Evolutionary conservation across 2,888 invertebrate species (phyloP).

Genomic region (Cordilura impudica): DNA sequence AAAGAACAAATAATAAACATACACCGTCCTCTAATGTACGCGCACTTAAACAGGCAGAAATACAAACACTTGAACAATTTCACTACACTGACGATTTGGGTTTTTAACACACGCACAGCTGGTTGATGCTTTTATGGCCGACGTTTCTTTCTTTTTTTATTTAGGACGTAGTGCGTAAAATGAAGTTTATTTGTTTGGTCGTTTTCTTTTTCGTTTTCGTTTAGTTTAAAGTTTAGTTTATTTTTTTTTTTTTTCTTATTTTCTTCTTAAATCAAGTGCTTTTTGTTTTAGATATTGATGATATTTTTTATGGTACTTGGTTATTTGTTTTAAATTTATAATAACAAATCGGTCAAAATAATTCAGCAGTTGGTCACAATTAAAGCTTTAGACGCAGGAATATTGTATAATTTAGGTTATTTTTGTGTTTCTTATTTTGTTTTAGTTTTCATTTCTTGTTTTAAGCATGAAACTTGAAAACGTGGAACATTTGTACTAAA

Average conservation of each 20-base stretch:
- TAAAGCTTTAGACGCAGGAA: background rate
- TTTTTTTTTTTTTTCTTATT: background rate
- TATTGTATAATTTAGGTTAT: background rate
- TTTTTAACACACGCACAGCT: conserved; percentile 29
- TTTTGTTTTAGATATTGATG: background rate
- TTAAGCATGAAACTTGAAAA: conserved; percentile 15
- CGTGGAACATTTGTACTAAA: conserved; percentile 52
- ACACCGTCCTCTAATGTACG: conserved; percentile 3
- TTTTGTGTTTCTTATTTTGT: background rate
- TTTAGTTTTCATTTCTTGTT: conserved; percentile 13
- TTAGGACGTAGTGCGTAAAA: background rate
- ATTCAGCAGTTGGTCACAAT: background rate
- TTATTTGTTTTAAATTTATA: too few species aligned
- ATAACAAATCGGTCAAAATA: background rate
- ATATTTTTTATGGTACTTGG: too few species aligned
- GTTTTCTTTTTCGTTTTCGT: background rate
- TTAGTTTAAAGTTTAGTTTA: background rate
- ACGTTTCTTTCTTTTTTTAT: conserved; percentile 7
- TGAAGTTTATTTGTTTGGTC: background rate
- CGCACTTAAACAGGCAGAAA: conserved; percentile 6
- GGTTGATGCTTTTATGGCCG: conserved; percentile 17
- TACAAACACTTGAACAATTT: conserved; percentile 17
- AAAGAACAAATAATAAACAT: conserved; percentile 15
- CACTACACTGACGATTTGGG: conserved; percentile 7
- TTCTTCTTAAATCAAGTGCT: background rate